Evolutionary conservation across 2,113 vertebrate genomes (phyloP), one percentile per base, ranked within the genome.

Genomic region (Oreotrochilus melanogaster): DNA sequence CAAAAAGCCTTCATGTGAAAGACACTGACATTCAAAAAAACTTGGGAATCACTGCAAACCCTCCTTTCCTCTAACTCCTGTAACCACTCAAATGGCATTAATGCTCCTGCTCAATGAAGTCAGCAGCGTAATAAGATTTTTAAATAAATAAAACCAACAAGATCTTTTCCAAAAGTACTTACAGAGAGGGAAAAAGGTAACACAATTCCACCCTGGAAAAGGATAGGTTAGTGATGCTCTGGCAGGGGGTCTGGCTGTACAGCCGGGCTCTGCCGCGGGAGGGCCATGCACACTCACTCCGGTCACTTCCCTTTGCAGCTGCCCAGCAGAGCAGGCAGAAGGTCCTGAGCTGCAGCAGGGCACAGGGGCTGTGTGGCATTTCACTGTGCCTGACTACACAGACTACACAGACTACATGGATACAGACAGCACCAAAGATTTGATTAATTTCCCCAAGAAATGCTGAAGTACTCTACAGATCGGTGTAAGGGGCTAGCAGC

Each of bases 321-420:
- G 14, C 24, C 1, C 0, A 0, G 9, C 4, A 15, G 18, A n/a
- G 75, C 1, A 1, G 28, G 22, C 57, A 33, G 54, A 22, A 88
- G 51, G 39, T 66, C 39, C 73, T 60, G 67, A 0, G 3, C 30
- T 42, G 78, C 61, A n/a, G 47, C 47, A 30, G 56, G n/a, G 31
- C 37, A 21, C 45, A 19, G 21, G 37, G 28, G 8, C 39, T 54
- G 30, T 1, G 0, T 1, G 22, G 27, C 27, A 39, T 11, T 24
- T 23, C 82, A 13, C 31, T n/a, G 66, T 9, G 28, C 27, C 24
- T 54, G 11, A 18, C 13, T 62, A n/a, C n/a, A n/a, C n/a, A n/a
- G n/a, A n/a, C n/a, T n/a, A n/a, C 35, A 37, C 35, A 37, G 35
- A 37, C 35, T 8, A 37, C 69, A 54, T 21, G 45, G 43, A 42